Base-by-base conservation (phyloP, 2,888 invertebrate genomes). In the Griposia aprilina region DNA sequence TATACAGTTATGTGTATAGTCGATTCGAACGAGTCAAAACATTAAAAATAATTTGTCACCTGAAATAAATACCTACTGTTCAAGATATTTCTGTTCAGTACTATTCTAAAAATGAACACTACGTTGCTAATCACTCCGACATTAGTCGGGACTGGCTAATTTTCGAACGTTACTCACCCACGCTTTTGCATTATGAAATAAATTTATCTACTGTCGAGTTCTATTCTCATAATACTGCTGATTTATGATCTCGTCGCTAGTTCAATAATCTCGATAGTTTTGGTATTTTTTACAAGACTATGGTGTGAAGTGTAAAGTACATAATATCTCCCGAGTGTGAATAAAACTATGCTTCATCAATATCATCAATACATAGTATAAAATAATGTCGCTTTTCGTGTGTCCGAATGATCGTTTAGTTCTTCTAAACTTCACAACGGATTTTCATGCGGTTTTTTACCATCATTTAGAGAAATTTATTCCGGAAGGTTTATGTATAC, bases 81-180 rank as follows among this genome's bases (percentile, higher is more conserved):
- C 8, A 57, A 70, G 36, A 65, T 74, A 70, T 67, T 74, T 74
- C 8, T 52, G 76, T 74, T 36, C 59, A 55, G 15, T 45, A 55
- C 30, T 75, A 50, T 71, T 74, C 66, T 74, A 59, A 84, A 63
- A 62, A 30, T 45, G 41, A 17, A 65, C 59, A 68, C 48, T 60
- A 41, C 57, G 74, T 17, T 62, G 70, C 77, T 83, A 83, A 81
- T 83, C 20, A 65, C 50, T 74, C 41, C 50, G 0, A 41, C 60
- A 74, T 74, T 83, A 60, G 71, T 65, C 57, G n/a, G 59, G n/a
- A 26, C 65, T 65, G 45, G 59, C 81, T 62, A 74, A 83, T 83
- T 77, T 67, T 50, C 57, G 30, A n/a, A 77, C 55, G 52, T 76
- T 76, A 76, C 4, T 72, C 81, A 70, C 57, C 69, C 36, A 72